These are phyloP conservation scores for Rhinophrynus dorsalis DNA, from an alignment of 2,797 vertebrate genomes.

Conservation along the genomic window DNA sequence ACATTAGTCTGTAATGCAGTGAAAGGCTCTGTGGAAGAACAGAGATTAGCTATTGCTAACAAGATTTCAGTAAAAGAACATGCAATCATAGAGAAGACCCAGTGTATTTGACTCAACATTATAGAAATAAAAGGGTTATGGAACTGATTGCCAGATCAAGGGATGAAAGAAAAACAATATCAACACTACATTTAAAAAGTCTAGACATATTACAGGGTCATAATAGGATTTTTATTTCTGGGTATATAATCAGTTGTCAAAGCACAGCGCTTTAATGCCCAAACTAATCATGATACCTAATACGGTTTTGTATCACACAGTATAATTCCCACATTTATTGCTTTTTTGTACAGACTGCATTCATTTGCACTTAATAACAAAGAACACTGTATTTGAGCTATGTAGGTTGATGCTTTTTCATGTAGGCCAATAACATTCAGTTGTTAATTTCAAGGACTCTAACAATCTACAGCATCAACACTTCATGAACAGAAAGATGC, in stretches of 20 bases:
- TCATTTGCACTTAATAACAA: neutral
- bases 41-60: slow-evolving; percentile 47
- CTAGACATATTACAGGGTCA: slow-evolving; percentile 45
- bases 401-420: slow-evolving; percentile 1
- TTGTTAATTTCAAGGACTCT: neutral
- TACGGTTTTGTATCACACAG: slow-evolving; percentile 16
- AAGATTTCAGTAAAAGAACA: slow-evolving; percentile 44
- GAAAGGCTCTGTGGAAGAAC: slow-evolving; percentile 41
- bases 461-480: neutral
- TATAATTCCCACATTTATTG: slow-evolving; percentile 8
- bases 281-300: slow-evolving; percentile 43
- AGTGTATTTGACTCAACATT: slow-evolving; percentile 40
- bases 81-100: slow-evolving; percentile 32
- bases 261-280: slow-evolving; percentile 33
- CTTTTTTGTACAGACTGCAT: slow-evolving; percentile 4
- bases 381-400: neutral
- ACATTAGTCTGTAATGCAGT: slow-evolving; percentile 27
- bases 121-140: slow-evolving; percentile 46
- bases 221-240: slow-evolving; percentile 49
- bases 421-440: neutral
- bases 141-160: slow-evolving; percentile 48
- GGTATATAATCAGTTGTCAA: slow-evolving; percentile 38
- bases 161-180: slow-evolving; percentile 47
- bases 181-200: slow-evolving; percentile 46
- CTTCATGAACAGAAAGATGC: neutral